Evolutionary conservation across 2,113 vertebrate species (phyloP).

Genomic region (Nyctibius bracteatus): DNA sequence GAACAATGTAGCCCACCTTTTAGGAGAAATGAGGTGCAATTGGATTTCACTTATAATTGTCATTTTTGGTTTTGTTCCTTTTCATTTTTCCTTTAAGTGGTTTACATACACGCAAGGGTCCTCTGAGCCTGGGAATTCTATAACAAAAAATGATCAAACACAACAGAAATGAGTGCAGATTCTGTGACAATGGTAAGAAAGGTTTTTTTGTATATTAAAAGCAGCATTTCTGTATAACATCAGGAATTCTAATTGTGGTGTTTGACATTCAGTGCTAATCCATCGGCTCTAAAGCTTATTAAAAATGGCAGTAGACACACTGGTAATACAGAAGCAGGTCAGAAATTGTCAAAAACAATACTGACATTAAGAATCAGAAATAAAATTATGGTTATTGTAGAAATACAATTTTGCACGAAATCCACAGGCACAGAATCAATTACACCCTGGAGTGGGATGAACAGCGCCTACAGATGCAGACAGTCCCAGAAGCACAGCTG

Average conservation of each 20-base stretch:
- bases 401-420: slow-evolving; percentile 25
- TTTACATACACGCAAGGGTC: not conserved
- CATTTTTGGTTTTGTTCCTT: slow-evolving; percentile 49
- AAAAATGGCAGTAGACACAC: slow-evolving; percentile 47
- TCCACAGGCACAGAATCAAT: slow-evolving; percentile 29
- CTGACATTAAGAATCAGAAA: slow-evolving; percentile 11
- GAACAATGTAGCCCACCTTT: not conserved
- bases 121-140: not conserved
- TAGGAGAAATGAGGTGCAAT: slow-evolving; percentile 43
- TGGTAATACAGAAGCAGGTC: slow-evolving; percentile 5
- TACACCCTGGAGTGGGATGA: not conserved
- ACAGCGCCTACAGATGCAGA: not conserved
- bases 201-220: slow-evolving; percentile 17
- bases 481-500: not conserved
- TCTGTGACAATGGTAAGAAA: slow-evolving; percentile 3
- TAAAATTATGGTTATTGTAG: slow-evolving; percentile 42
- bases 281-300: slow-evolving; percentile 57
- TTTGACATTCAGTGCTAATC: slow-evolving; percentile 70
- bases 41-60: slow-evolving; percentile 15
- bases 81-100: slow-evolving; percentile 6
- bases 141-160: slow-evolving; percentile 13
- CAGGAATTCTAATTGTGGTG: slow-evolving; percentile 59
- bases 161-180: slow-evolving; percentile 9
- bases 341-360: slow-evolving; percentile 37
- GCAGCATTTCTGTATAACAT: slow-evolving; percentile 36